These are phyloP conservation scores for Spodoptera picta DNA, from an alignment of 2,888 invertebrate species.

Conservation along the genomic window DNA sequence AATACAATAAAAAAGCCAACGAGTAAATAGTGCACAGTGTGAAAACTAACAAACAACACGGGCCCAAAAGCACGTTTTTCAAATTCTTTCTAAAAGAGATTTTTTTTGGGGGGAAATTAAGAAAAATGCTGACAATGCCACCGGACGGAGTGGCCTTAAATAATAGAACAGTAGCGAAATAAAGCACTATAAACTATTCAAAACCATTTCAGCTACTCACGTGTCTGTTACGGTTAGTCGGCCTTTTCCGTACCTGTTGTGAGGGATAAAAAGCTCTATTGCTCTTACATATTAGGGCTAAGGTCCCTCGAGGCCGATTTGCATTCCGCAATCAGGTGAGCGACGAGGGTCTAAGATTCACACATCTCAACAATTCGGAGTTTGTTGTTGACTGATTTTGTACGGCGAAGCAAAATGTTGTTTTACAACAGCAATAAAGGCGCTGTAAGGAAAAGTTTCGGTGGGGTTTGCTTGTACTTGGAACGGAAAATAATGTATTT, in stretches of 20 bases:
- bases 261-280: constrained; percentile 70
- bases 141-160: constrained; percentile 59
- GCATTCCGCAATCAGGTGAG: constrained; percentile 79
- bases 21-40: constrained; percentile 30
- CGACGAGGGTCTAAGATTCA: constrained; percentile 74
- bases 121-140: constrained; percentile 56
- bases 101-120: constrained; percentile 54
- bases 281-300: constrained; percentile 64
- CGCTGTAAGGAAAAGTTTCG: constrained; percentile 42
- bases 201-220: constrained; percentile 71
- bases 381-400: constrained; percentile 70
- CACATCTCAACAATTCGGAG: constrained; percentile 72
- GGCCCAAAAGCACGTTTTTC: constrained; percentile 24
- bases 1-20: constrained; percentile 23
- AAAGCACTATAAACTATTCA: constrained; percentile 75
- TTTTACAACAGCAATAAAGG: constrained; percentile 57
- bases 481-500: constrained; percentile 32
- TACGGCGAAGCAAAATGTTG: constrained; percentile 60
- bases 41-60: constrained; percentile 31
- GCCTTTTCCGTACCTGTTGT: constrained; percentile 52
- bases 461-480: constrained; percentile 29
- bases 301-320: constrained; percentile 70
- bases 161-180: constrained; percentile 68
- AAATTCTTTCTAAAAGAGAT: constrained; percentile 40
- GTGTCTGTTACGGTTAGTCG: constrained; percentile 68